These are phyloP conservation scores for Antechinus flavipes DNA, from an alignment of 2,113 vertebrate species.

Conservation along the genomic window DNA sequence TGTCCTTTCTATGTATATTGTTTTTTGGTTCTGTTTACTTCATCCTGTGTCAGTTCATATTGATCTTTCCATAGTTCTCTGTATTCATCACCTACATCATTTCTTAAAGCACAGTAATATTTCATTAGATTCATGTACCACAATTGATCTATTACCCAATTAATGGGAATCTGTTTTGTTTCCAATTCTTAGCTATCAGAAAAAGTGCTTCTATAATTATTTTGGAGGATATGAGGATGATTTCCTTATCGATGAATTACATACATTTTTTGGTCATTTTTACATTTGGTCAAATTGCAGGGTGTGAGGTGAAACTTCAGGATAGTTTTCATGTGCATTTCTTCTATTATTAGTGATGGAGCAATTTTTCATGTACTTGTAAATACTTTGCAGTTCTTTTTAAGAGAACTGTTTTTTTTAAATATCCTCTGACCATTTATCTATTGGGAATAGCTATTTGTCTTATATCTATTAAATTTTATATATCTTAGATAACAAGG, in stretches of 20 bases:
- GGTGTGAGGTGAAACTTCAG: neutral
- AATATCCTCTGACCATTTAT: neutral
- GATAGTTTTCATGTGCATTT: neutral
- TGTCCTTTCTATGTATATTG: neutral
- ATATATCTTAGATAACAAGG: neutral
- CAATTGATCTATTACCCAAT: neutral
- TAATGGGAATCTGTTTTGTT: neutral
- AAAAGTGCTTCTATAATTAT: neutral
- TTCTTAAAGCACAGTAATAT: neutral
- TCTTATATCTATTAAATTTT: neutral
- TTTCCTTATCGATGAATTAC: neutral
- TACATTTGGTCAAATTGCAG: neutral
- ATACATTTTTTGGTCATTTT: neutral
- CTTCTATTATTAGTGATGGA: neutral
- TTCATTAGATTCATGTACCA: neutral
- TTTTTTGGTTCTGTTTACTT: neutral
- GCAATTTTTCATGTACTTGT: neutral
- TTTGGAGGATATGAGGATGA: neutral
- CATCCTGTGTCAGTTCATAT: neutral
- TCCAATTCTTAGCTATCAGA: neutral
- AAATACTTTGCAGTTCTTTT: neutral
- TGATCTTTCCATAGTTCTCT: neutral
- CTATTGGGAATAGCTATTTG: neutral
- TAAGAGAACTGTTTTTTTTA: neutral
- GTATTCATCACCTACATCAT: neutral